Base-by-base conservation (phyloP, 1,140 invertebrate species). In the Penaeus japonicus region DNA sequence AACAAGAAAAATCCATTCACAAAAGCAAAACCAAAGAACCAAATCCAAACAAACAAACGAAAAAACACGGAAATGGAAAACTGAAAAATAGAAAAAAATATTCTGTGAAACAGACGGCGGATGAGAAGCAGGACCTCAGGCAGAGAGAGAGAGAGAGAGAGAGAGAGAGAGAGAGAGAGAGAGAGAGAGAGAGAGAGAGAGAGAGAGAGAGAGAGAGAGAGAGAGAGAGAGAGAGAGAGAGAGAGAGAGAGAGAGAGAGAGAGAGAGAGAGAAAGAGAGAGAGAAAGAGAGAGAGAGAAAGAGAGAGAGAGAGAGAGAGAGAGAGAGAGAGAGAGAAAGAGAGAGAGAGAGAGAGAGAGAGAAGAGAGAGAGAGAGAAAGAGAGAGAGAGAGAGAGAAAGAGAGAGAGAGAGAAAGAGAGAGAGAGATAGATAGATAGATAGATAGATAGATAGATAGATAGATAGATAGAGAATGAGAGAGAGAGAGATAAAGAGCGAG, bases 311-410 rank as follows among this genome's bases (percentile, higher is more conserved):
- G 75, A 35, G n/a, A 35, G 75, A 77, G 30, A 20, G 30, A 35
- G 30, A 77, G 75, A 35, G 10, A n/a, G 75, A 77, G n/a, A 77
- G 24, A 47, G 53, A n/a, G 53, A 47, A 78, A 17, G 32, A 35
- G 32, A 78, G 27, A 32, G 1, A 35, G 24, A 53, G 30, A 22
- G 24, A 53, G 39, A 10, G 35, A 30, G 55, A 10, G 18, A 7
- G 22, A 4, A 30, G 22, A 7, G n/a, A 54, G 79, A 81, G 53
- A 81, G 79, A 81, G 79, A 54, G 79, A 81, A 47, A 81, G 79
- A 80, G 78, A 80, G 78, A 80, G 78, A 80, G 78, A 80, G 78
- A n/a, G n/a, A n/a, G n/a, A 59, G n/a, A n/a, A n/a, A n/a, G n/a
- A n/a, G n/a, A n/a, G n/a, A n/a, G n/a, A n/a, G n/a, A n/a, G n/a